These are phyloP conservation scores for Aphelenchoides besseyi DNA, from an alignment of 1,140 invertebrate genomes.

Conservation along the genomic window DNA sequence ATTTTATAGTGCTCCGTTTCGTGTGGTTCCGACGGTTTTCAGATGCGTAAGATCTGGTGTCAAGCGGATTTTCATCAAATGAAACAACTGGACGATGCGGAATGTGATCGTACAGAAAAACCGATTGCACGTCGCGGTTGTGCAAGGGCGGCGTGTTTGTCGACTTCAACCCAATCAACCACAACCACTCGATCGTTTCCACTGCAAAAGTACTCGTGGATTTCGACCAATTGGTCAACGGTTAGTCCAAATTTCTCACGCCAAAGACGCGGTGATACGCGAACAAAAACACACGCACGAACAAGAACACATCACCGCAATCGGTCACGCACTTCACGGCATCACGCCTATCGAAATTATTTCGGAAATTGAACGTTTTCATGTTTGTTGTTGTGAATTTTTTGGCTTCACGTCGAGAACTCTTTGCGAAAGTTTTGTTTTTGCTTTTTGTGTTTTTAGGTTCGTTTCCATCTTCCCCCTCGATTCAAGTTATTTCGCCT, in stretches of 20 bases:
- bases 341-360: neutral
- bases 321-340: neutral
- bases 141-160: neutral
- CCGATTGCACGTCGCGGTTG: conserved; percentile 43
- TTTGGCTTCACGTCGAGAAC: too few relatives aligned
- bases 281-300: neutral
- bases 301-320: neutral
- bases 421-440: too few relatives aligned
- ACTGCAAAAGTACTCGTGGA: conserved; percentile 26
- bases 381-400: neutral
- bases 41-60: conserved; percentile 56
- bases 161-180: neutral
- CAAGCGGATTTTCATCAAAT: conserved; percentile 41
- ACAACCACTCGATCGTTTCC: neutral
- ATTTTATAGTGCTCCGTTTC: conserved; percentile 57
- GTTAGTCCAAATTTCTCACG: conserved; percentile 30
- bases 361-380: neutral
- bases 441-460: too few relatives aligned
- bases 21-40: conserved; percentile 51
- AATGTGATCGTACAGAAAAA: conserved; percentile 36
- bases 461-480: too few relatives aligned
- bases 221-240: conserved; percentile 32
- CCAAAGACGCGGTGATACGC: neutral
- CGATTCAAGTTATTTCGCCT: too few relatives aligned
- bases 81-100: conserved; percentile 39